These are phyloP conservation scores for Perca fluviatilis DNA, from an alignment of 2,113 vertebrate species.

Conservation along the genomic window DNA sequence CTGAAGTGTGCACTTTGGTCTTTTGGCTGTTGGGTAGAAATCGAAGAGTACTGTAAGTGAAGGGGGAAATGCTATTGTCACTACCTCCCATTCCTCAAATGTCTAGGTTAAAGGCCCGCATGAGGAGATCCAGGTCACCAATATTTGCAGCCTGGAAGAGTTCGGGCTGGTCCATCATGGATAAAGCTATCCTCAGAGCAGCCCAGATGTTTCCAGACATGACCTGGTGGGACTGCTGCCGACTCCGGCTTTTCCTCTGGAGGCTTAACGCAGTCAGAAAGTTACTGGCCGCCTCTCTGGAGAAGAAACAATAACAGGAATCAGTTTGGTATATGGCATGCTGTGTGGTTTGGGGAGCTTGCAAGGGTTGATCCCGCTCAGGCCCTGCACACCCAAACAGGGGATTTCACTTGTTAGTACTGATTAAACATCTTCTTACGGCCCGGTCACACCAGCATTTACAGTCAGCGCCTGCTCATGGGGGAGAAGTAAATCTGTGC, in stretches of 20 bases:
- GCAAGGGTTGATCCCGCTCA: not conserved
- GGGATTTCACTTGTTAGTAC: not conserved
- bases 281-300: slow-evolving; percentile 97
- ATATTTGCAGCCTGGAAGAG: slow-evolving; percentile 98
- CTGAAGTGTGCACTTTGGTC: slow-evolving; percentile 79
- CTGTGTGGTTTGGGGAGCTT: too few species aligned
- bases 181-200: slow-evolving; percentile 95
- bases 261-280: slow-evolving; percentile 96
- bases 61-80: slow-evolving; percentile 5
- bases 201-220: slow-evolving; percentile 99
- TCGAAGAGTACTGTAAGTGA: slow-evolving; percentile 7
- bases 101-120: slow-evolving; percentile 96
- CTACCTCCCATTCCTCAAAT: slow-evolving; percentile 79
- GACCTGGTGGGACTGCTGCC: slow-evolving; percentile 93
- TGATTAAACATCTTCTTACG: not conserved
- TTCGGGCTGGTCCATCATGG: slow-evolving; percentile 98
- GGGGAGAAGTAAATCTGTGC: not conserved
- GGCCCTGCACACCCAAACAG: not conserved
- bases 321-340: slow-evolving; percentile 2
- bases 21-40: slow-evolving; percentile 70
- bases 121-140: slow-evolving; percentile 95
- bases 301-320: slow-evolving; percentile 9
- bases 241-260: slow-evolving; percentile 96
- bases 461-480: not conserved
- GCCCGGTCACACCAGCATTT: not conserved